These are phyloP conservation scores for Ctenomys sociabilis DNA, from an alignment of 2,113 vertebrate genomes.

Conservation along the genomic window DNA sequence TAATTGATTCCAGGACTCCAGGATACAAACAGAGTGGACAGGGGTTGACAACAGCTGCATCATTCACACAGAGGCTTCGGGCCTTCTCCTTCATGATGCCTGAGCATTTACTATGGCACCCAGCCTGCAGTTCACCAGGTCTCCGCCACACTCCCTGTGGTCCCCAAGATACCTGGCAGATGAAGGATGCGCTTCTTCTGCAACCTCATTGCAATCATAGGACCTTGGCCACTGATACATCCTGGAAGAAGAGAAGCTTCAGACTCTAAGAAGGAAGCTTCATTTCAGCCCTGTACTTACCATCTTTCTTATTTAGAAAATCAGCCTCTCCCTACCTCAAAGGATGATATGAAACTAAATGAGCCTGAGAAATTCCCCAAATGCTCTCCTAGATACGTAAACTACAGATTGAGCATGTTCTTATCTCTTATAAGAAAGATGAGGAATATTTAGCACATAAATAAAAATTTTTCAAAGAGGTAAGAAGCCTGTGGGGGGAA, in stretches of 20 bases:
- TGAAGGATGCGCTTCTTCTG: not conserved
- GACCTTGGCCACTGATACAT: not conserved
- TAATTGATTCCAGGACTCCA: constrained; percentile 64
- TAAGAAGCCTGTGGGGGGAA: not conserved
- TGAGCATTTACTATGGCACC: constrained; percentile 43
- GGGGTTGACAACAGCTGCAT: constrained; percentile 43
- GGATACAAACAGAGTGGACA: constrained; percentile 78
- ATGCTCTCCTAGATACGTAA: not conserved
- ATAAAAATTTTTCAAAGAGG: not conserved
- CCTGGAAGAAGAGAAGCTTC: not conserved
- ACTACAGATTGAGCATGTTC: not conserved
- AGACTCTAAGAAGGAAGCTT: not conserved
- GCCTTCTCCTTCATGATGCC: not conserved
- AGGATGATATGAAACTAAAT: not conserved
- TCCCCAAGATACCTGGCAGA: not conserved
- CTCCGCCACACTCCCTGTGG: not conserved
- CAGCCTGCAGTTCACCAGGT: constrained; percentile 70
- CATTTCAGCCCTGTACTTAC: not conserved
- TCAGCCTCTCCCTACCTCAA: not conserved
- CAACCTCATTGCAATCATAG: not conserved
- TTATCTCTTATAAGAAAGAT: not conserved
- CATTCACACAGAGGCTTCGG: constrained; percentile 1
- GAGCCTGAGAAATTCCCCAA: not conserved
- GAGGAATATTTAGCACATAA: not conserved
- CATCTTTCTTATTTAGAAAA: not conserved